Evolutionary conservation across 2,888 invertebrate genomes (phyloP), one percentile per base, ranked within the genome.

Genomic region (Agrotis puta): DNA sequence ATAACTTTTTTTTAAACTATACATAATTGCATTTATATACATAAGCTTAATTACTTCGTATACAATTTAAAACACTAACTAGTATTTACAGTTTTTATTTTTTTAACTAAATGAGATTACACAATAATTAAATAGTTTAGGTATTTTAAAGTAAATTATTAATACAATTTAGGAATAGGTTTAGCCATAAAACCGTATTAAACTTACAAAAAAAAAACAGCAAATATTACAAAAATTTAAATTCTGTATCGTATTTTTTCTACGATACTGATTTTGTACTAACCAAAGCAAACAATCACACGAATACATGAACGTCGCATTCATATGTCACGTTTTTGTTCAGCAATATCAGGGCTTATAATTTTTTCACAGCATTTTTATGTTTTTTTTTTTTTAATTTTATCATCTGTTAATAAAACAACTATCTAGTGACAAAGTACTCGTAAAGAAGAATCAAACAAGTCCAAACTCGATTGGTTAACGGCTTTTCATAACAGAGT

Each of bases 31-130:
- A 74, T 48, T 56, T 67, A 64, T 24, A 59, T 56, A 75, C 50
- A 75, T 24, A 48, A 53, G 24, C 47, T 43, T 2, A 47, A 14
- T 20, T 18, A 73, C 7, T 13, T 57, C 61, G 74, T 76, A 61
- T 69, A 76, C 50, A 48, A 48, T 27, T 24, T 48, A 51, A 59
- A 43, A 14, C 0, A 50, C 27, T 56, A 45, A 0, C 24, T 56
- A 11, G 62, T 74, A 74, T 74, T 61, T 74, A 74, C 74, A 74
- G 1, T 13, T 43, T 59, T 18, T 22, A 33, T 1, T 33, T 18
- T 14, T 13, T 9, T 74, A 33, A 74, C 22, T n/a, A 7, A 45
- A 76, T 74, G 74, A 74, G 74, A 74, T 74, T 74, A 75, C 51
- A 43, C 22, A 20, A 4, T 13, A 47, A 20, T 67, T 74, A 76